These are phyloP conservation scores for Rotaria socialis DNA, from an alignment of 2,888 invertebrate species.

Conservation along the genomic window DNA sequence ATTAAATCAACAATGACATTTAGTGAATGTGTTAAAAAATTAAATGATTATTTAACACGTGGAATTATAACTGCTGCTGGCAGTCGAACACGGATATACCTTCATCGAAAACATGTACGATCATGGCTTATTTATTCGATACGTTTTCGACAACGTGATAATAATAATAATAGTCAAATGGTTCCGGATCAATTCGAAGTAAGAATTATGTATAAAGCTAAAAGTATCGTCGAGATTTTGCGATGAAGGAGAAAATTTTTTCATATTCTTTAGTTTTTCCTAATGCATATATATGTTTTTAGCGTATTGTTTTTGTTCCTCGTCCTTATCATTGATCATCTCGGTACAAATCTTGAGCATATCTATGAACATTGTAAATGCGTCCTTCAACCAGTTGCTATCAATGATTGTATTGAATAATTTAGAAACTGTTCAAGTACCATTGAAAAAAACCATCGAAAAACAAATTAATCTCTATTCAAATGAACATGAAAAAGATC, in stretches of 20 bases:
- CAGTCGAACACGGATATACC: background rate
- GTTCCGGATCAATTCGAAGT: background rate
- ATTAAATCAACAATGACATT: background rate
- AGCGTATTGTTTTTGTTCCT: conserved; percentile 23
- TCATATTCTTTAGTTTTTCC: no score
- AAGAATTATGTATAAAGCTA: background rate
- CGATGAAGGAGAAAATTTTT: no score
- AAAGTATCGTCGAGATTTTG: no score
- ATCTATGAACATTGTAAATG: background rate
- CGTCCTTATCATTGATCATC: conserved; percentile 22
- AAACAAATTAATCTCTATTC: conserved; percentile 17
- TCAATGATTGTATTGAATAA: conserved; percentile 12
- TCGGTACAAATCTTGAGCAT: background rate
- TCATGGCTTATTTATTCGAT: background rate
- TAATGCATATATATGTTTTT: no score
- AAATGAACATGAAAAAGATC: background rate
- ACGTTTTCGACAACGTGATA: conserved; percentile 1
- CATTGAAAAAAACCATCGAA: background rate
- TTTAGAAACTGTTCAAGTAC: conserved; percentile 10
- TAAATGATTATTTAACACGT: background rate
- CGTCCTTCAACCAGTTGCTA: background rate
- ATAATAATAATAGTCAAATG: background rate
- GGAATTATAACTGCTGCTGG: background rate
- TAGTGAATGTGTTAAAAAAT: background rate
- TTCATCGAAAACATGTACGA: background rate